Conservation (phyloP, 2,888 invertebrate genomes). For the Dendrolimus houi region DNA sequence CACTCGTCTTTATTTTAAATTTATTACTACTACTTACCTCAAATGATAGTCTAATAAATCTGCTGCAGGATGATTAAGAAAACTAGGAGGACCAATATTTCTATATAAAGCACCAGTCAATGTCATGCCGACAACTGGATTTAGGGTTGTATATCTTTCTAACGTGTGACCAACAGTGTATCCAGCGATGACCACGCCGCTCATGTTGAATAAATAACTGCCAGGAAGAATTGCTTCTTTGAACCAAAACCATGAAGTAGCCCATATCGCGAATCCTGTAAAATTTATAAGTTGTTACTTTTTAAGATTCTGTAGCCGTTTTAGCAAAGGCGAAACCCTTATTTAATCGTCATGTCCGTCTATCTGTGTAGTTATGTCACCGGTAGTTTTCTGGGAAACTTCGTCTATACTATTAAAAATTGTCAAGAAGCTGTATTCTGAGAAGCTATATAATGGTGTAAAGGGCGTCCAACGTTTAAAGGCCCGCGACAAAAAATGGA, state of each 20-base stretch:
- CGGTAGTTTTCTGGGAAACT: too few relatives aligned
- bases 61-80: slow-evolving; percentile 45
- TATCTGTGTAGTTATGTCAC: too few relatives aligned
- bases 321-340: too few relatives aligned
- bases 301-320: too few relatives aligned
- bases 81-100: slow-evolving; percentile 44
- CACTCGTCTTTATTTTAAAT: neutral
- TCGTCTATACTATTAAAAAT: too few relatives aligned
- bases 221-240: slow-evolving; percentile 44
- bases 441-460: too few relatives aligned
- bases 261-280: slow-evolving; percentile 57
- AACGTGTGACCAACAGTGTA: slow-evolving; percentile 57
- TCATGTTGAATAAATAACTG: slow-evolving; percentile 49
- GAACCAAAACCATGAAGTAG: slow-evolving; percentile 51
- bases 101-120: slow-evolving; percentile 55
- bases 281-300: slow-evolving; percentile 7
- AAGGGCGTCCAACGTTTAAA: too few relatives aligned
- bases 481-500: too few relatives aligned
- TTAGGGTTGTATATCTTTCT: slow-evolving; percentile 56
- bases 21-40: slow-evolving; percentile 32
- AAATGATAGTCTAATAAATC: slow-evolving; percentile 59
- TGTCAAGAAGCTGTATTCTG: too few relatives aligned
- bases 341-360: too few relatives aligned
- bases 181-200: slow-evolving; percentile 43
- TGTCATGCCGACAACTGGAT: slow-evolving; percentile 63